Conservation (phyloP, 2,113 vertebrate genomes). For the Muntiacus muntjak region DNA sequence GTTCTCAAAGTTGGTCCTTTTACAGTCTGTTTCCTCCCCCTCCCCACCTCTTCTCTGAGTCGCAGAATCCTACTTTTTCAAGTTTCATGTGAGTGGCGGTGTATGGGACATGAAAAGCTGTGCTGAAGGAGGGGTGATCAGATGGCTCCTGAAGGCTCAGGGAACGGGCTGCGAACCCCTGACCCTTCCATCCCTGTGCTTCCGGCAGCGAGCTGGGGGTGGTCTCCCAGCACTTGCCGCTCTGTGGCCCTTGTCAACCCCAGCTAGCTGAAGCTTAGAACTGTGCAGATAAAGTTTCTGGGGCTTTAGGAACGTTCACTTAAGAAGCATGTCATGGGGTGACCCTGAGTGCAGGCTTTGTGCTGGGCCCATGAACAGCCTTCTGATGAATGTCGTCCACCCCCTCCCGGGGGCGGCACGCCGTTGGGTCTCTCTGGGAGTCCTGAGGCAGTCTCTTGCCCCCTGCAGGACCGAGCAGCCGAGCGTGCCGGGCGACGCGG, state of each 20-base stretch:
- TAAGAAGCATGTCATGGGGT: rapidly evolving
- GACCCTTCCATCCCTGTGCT: rapidly evolving
- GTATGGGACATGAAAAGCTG: neutral
- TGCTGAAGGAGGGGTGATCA: neutral
- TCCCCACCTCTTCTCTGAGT: neutral
- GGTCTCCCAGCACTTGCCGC: rapidly evolving
- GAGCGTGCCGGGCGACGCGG: constrained; percentile 81
- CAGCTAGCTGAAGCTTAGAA: rapidly evolving
- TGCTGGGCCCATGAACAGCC: rapidly evolving
- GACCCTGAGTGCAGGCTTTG: neutral
- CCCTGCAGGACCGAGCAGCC: constrained; percentile 85
- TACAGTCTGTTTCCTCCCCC: too few relatives aligned
- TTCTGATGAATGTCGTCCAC: rapidly evolving
- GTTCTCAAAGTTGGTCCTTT: neutral
- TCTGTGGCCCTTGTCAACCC: rapidly evolving
- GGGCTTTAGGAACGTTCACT: neutral
- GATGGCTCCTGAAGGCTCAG: rapidly evolving
- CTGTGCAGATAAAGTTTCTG: neutral
- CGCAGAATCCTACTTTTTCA: neutral
- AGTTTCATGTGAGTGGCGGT: neutral
- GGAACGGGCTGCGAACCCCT: neutral
- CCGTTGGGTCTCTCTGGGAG: neutral
- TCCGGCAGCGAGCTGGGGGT: rapidly evolving
- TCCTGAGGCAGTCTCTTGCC: constrained; percentile 45
- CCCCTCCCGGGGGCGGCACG: rapidly evolving